phyloP scores from a whole-genome alignment of 2,113 vertebrate genomes.

The Leptocoma aspasia region DNA sequence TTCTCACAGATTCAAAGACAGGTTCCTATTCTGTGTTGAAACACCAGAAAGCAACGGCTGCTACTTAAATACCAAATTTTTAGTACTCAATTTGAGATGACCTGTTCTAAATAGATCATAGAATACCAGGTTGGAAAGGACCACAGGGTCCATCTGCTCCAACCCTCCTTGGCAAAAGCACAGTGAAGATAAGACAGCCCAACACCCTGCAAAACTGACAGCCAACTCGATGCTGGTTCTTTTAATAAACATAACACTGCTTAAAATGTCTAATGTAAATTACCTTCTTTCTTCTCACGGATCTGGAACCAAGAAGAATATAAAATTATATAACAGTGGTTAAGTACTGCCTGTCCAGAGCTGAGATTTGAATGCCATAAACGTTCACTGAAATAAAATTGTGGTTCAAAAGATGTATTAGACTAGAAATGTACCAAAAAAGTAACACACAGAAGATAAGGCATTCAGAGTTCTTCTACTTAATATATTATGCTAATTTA shows the following conservation, averaged over 20 bases:
- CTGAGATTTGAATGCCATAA: neutral
- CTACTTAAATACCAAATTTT: neutral
- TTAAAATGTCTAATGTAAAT: neutral
- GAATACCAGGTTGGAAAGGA: neutral
- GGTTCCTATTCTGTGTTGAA: neutral
- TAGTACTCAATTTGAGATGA: neutral
- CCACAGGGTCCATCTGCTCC: neutral
- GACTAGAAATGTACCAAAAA: neutral
- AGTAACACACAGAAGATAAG: neutral
- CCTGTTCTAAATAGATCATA: accelerated
- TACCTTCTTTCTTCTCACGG: neutral
- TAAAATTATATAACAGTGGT: neutral
- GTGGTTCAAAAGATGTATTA: neutral
- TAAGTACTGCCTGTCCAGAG: neutral
- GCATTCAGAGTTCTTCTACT: neutral
- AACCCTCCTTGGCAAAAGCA: neutral
- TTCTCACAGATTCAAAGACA: neutral
- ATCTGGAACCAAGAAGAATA: neutral
- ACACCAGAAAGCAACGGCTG: neutral
- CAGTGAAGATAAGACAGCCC: neutral
- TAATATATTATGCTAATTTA: neutral
- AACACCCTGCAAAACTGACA: neutral
- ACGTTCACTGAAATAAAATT: neutral
- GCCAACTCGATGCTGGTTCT: neutral
- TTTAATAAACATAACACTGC: neutral